Conservation (phyloP, 53 echinoderm and acorn worm genomes). For the Astropecten irregularis region DNA sequence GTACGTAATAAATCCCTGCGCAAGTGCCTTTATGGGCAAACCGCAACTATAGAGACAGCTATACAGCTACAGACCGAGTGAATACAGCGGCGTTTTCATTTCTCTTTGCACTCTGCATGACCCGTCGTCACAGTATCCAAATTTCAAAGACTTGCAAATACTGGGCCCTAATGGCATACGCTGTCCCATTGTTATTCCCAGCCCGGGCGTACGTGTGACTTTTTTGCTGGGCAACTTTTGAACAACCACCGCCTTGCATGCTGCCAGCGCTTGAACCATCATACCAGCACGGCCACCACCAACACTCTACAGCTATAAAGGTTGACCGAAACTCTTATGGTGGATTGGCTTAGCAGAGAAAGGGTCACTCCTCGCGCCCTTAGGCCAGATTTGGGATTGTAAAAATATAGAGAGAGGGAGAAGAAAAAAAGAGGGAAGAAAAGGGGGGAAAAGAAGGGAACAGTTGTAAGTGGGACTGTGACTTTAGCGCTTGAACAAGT, state of each 20-base stretch:
- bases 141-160: slow-evolving; percentile 50
- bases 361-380: slow-evolving; percentile 26
- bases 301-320: no score
- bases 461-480: not conserved
- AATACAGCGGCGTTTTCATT: slow-evolving; percentile 17
- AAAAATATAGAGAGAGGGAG: not conserved
- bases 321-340: not conserved
- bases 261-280: no score
- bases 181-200: not conserved
- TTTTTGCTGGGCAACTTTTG: slow-evolving; percentile 34
- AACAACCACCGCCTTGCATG: not conserved
- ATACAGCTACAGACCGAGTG: not conserved
- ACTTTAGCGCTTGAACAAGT: slow-evolving; percentile 43
- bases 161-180: not conserved
- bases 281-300: no score
- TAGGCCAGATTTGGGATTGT: slow-evolving; percentile 18
- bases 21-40: slow-evolving; percentile 31
- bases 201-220: slow-evolving; percentile 26
- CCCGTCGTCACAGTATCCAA: slow-evolving; percentile 59
- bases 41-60: slow-evolving; percentile 32
- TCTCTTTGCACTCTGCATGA: slow-evolving; percentile 54
- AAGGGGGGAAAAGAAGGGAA: not conserved
- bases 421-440: not conserved
- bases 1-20: not conserved
- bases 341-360: not conserved